These are phyloP conservation scores for Drosophila sp. DNA, from an alignment of 1,140 invertebrate genomes.

Conservation along the genomic window DNA sequence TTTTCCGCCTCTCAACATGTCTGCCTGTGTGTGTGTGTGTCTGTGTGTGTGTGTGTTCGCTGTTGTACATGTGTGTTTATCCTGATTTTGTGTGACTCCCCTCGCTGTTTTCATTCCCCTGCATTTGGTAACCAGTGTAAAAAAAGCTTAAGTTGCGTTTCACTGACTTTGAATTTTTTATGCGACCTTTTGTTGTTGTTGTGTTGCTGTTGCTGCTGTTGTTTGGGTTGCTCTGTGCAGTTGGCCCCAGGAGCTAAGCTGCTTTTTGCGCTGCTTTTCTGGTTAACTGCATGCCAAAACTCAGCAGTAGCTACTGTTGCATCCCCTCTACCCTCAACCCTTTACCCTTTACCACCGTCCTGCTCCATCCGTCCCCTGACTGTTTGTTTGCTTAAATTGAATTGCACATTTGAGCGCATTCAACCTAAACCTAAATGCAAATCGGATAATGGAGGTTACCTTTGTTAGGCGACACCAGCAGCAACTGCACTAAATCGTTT, in stretches of 20 bases:
- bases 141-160: conserved; percentile 82
- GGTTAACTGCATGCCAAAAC: conserved; percentile 74
- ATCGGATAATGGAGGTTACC: conserved; percentile 79
- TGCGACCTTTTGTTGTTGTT: conserved; percentile 53
- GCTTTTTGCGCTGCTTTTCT: conserved; percentile 78
- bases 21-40: not conserved
- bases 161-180: conserved; percentile 83
- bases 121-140: conserved; percentile 60
- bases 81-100: conserved; percentile 65
- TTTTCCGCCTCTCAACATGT: conserved; percentile 17
- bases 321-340: conserved; percentile 1
- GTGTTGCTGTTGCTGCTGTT: conserved; percentile 8
- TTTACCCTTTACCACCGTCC: no score
- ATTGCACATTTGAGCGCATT: conserved; percentile 83
- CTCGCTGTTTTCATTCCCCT: not conserved
- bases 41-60: conserved; percentile 21
- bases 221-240: conserved; percentile 13
- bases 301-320: conserved; percentile 37
- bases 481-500: conserved; percentile 77
- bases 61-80: conserved; percentile 81
- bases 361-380: no score
- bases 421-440: conserved; percentile 77
- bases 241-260: conserved; percentile 59
- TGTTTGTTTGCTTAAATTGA: conserved; percentile 76
- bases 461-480: conserved; percentile 65